Evolutionary conservation across 2,113 vertebrate genomes (phyloP).

Genomic region (Entelurus aequoreus): DNA sequence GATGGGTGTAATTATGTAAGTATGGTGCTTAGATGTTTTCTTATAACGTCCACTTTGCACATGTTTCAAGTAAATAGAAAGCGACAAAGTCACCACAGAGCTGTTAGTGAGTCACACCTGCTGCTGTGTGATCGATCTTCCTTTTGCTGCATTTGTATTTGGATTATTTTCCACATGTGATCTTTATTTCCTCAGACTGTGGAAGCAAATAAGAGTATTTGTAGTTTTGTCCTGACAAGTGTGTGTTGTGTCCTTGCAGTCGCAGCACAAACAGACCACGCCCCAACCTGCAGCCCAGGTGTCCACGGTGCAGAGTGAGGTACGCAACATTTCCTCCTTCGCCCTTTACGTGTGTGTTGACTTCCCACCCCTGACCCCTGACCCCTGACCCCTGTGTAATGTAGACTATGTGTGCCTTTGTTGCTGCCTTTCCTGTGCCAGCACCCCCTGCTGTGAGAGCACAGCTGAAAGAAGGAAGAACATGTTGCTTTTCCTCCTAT

Average conservation of each 20-base stretch:
- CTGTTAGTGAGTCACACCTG: too few species aligned
- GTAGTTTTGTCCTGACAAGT: background rate
- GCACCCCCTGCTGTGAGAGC: background rate
- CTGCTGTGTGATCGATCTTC: background rate
- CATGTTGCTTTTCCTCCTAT: too few species aligned
- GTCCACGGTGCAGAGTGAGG: slow-evolving; percentile 64
- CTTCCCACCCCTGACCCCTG: background rate
- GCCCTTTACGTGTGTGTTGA: slow-evolving; percentile 7
- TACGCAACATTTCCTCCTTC: slow-evolving; percentile 34
- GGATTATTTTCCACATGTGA: background rate
- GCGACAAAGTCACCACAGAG: too few species aligned
- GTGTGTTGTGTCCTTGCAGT: slow-evolving; percentile 46
- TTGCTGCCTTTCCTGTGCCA: slow-evolving; percentile 24
- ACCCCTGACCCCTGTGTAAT: slow-evolving; percentile 25
- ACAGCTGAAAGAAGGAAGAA: background rate
- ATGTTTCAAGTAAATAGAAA: too few species aligned
- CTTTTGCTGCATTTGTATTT: slow-evolving; percentile 1
- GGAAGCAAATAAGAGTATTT: background rate
- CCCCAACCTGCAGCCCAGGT: slow-evolving; percentile 58
- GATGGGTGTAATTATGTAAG: too few species aligned
- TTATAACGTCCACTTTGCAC: too few species aligned
- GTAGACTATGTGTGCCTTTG: slow-evolving; percentile 2
- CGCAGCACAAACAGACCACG: slow-evolving; percentile 60
- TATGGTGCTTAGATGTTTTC: too few species aligned
- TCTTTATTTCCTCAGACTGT: background rate